phyloP scores from a whole-genome alignment of 2,113 vertebrate species.

The Acrocephalus arundinaceus region DNA sequence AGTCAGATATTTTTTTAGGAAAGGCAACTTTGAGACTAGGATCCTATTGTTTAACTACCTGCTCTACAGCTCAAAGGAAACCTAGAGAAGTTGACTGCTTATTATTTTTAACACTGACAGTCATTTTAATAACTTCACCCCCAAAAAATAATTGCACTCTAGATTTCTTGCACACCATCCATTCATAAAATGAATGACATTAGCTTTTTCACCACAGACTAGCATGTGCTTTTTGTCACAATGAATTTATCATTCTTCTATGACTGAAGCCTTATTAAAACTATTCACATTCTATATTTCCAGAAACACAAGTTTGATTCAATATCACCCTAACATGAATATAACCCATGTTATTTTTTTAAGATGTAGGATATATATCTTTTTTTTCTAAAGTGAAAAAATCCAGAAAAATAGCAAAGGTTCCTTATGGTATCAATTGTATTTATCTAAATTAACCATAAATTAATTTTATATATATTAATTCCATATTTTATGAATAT shows the following conservation, averaged over 20 bases:
- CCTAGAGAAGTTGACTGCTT: background rate
- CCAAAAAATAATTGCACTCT: background rate
- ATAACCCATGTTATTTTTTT: background rate
- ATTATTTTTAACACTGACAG: background rate
- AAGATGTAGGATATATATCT: too few species aligned
- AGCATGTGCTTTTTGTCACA: constrained; percentile 15
- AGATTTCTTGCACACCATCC: background rate
- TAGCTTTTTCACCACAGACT: background rate
- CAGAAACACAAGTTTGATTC: background rate
- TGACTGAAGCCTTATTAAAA: constrained; percentile 9
- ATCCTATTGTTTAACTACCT: background rate
- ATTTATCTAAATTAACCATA: background rate
- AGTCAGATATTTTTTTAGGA: background rate
- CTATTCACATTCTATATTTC: background rate
- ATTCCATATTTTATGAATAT: background rate
- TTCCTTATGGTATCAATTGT: rapidly evolving
- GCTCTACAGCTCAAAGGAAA: background rate
- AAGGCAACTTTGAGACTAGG: background rate
- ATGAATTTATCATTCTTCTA: background rate
- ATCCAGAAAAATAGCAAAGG: background rate
- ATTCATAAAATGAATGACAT: background rate
- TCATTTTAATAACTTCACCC: background rate
- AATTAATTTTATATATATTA: background rate
- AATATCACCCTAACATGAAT: background rate
- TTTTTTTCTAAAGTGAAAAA: background rate